These are phyloP conservation scores for Andrena chrysosceles DNA, from an alignment of 2,888 invertebrate genomes.

Conservation along the genomic window DNA sequence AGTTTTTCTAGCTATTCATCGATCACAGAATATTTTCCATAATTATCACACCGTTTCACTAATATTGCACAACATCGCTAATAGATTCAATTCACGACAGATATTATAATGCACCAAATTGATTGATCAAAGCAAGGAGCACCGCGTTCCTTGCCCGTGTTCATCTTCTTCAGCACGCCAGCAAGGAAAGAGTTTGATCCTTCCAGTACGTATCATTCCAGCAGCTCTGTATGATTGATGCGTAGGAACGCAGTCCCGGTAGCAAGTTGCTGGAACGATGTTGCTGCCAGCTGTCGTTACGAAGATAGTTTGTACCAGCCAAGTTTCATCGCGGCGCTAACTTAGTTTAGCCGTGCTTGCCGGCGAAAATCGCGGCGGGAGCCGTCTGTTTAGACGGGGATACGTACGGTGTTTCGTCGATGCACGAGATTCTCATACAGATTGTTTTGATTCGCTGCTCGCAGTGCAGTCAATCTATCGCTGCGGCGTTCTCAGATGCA, in stretches of 20 bases:
- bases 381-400: slow-evolving; percentile 54
- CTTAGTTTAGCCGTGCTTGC: slow-evolving; percentile 68
- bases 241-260: slow-evolving; percentile 36
- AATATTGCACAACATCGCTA: no score
- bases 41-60: no score
- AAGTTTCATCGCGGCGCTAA: slow-evolving; percentile 75
- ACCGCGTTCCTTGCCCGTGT: not conserved
- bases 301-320: slow-evolving; percentile 75
- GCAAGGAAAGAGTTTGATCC: slow-evolving; percentile 18
- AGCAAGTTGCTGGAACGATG: slow-evolving; percentile 66
- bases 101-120: not conserved
- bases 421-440: slow-evolving; percentile 37
- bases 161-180: not conserved
- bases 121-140: slow-evolving; percentile 17
- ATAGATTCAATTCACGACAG: not conserved
- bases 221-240: slow-evolving; percentile 62
- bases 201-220: slow-evolving; percentile 49
- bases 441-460: slow-evolving; percentile 31
- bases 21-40: no score
- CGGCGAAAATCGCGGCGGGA: slow-evolving; percentile 61
- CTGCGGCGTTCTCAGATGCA: not conserved
- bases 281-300: slow-evolving; percentile 74
- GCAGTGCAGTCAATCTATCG: slow-evolving; percentile 35
- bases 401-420: slow-evolving; percentile 50
- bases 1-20: no score